Evolutionary conservation across 2,797 vertebrate species (phyloP).

Genomic region (Hippocampus kuda): DNA sequence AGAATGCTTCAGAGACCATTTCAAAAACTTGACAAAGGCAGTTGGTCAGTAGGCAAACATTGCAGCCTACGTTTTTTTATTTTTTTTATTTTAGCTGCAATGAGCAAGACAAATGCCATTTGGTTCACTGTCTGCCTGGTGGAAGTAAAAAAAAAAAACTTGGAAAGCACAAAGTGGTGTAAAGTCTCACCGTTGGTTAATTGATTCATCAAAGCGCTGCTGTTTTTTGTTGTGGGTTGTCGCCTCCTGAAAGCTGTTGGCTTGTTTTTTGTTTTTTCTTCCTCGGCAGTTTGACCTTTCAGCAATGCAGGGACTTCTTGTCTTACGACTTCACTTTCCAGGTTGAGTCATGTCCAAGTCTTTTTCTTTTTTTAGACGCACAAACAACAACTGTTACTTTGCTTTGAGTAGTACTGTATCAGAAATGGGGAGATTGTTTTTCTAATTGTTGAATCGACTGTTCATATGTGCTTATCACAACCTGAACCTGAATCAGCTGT

Average conservation of each 20-base stretch:
- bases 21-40: neutral
- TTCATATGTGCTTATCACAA: constrained; percentile 18
- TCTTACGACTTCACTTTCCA: constrained; percentile 9
- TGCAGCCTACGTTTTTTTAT: neutral
- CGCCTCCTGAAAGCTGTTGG: neutral
- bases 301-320: neutral
- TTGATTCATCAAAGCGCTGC: neutral
- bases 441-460: constrained; percentile 25
- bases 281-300: neutral
- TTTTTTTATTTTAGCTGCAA: neutral
- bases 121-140: too few species aligned
- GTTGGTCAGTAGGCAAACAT: neutral
- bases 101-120: neutral
- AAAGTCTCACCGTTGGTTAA: neutral
- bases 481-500: constrained; percentile 22
- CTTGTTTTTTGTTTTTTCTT: neutral
- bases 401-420: neutral
- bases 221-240: neutral
- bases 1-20: neutral
- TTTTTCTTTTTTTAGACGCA: neutral
- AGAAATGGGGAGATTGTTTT: constrained; percentile 6
- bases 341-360: neutral
- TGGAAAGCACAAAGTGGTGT: neutral
- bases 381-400: constrained; percentile 3
- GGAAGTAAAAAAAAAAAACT: too few species aligned